A percentile compares a stretch with the other conserved stretches of the same genome.
phyloP scores from a whole-genome alignment of 2,888 invertebrate genomes.

The Nipponacmea schrenckii region DNA sequence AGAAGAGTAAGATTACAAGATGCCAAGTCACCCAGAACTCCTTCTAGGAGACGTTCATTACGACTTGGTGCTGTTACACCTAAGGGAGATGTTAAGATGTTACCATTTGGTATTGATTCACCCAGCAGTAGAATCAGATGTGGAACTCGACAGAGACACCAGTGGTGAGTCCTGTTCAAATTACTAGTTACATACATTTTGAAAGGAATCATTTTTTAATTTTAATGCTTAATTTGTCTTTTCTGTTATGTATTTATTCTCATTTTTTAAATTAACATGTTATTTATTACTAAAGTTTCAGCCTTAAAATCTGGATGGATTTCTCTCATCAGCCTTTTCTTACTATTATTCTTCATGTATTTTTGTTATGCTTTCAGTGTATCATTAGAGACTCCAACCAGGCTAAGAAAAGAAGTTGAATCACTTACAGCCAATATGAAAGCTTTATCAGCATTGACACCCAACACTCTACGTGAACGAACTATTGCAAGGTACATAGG shows the following conservation, averaged over 20 bases:
- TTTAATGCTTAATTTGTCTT: no score
- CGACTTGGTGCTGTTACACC: conserved; percentile 4
- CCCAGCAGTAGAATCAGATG: conserved; percentile 28
- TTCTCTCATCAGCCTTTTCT: no score
- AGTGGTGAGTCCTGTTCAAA: conserved; percentile 22
- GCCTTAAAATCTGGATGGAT: no score
- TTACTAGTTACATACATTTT: background rate
- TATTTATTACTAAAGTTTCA: no score
- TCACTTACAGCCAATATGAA: conserved; percentile 58
- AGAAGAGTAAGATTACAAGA: conserved; percentile 41
- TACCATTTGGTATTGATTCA: conserved; percentile 56
- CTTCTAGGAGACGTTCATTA: conserved; percentile 23
- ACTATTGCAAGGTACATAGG: conserved; percentile 27
- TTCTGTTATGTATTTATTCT: no score
- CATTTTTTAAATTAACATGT: no score
- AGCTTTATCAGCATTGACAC: conserved; percentile 53
- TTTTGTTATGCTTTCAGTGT: conserved; percentile 20
- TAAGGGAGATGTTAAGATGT: conserved; percentile 42
- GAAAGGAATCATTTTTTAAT: no score
- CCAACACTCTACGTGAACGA: conserved; percentile 44
- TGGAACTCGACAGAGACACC: conserved; percentile 6
- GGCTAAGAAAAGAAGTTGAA: conserved; percentile 56
- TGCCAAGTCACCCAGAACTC: conserved; percentile 35
- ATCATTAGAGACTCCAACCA: conserved; percentile 54
- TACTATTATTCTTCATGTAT: no score